phyloP scores from a whole-genome alignment of 1,140 invertebrate genomes.

The Tetramorium simillimum region DNA sequence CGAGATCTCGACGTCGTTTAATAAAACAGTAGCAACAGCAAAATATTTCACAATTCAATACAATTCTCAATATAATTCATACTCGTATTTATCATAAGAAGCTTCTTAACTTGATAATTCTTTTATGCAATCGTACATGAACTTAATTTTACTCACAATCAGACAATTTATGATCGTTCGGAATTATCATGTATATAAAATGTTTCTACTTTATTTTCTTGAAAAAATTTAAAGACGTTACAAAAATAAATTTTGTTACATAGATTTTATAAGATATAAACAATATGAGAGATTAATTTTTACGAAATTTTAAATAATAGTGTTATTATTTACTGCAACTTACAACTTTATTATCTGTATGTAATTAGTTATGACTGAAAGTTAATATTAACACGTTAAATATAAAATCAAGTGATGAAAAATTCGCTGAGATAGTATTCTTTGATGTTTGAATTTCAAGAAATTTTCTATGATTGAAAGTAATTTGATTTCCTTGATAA shows the following conservation, averaged over 20 bases:
- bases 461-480: background rate
- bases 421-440: background rate
- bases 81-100: background rate
- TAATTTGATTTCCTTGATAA: background rate
- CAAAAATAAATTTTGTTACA: background rate
- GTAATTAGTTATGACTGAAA: background rate
- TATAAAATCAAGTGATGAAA: background rate
- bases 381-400: background rate
- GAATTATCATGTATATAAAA: background rate
- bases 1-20: background rate
- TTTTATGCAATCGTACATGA: slow-evolving; percentile 24
- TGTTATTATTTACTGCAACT: background rate
- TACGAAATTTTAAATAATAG: background rate
- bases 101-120: slow-evolving; percentile 24
- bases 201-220: background rate
- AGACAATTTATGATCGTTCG: slow-evolving; percentile 1
- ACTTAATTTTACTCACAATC: slow-evolving; percentile 33
- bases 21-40: background rate
- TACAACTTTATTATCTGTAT: background rate
- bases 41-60: background rate
- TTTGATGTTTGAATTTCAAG: background rate
- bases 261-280: background rate
- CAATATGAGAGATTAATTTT: background rate
- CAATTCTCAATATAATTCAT: background rate
- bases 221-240: background rate